Base-by-base conservation (phyloP, 2,113 vertebrate species). In the Noctilio leporinus region DNA sequence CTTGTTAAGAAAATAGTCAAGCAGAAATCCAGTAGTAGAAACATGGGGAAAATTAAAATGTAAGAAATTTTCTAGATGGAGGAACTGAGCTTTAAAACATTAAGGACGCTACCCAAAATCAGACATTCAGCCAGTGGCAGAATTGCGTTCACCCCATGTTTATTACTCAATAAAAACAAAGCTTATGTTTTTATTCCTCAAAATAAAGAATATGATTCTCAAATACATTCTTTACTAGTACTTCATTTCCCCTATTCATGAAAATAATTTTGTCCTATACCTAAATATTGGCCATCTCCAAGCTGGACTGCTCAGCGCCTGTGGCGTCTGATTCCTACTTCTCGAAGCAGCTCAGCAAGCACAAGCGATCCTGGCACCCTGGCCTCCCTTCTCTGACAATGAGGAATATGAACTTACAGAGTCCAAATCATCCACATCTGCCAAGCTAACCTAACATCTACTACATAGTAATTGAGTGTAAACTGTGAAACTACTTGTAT, bases 131-230 rank as follows among this genome's bases (percentile, higher is more conserved):
- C 47, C 84, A 69, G 9, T 53, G 17, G 28, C 0, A 93, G 15
- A 85, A 53, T 12, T 30, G 10, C 16, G 73, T n/a, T 93, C 30
- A 83, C 67, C 33, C 59, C 38, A 81, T 9, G 45, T 96, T 85
- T 89, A 51, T 33, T 86, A n/a, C n/a, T n/a, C n/a, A n/a, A n/a
- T n/a, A 15, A 83, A 93, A n/a, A 86, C 30, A 93, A 86, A 82
- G 9, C 6, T 62, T 10, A 28, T 5, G 3, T 3, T 91, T 84
- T 72, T 43, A 89, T 59, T 75, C 10, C 15, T 88, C 65, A 84
- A 15, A 84, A 59, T 72, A 92, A 92, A 75, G 5, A 93, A 73
- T 73, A 43, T 17, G 38, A 81, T 30, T 4, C 10, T 73, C 45
- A 88, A 80, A 75, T 45, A 83, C 20, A 33, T 45, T 47, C 45